Percentiles rank a stretch among this genome's conserved stretches.
phyloP scores from a whole-genome alignment of 2,888 invertebrate species.

The Ametastegia equiseti region DNA sequence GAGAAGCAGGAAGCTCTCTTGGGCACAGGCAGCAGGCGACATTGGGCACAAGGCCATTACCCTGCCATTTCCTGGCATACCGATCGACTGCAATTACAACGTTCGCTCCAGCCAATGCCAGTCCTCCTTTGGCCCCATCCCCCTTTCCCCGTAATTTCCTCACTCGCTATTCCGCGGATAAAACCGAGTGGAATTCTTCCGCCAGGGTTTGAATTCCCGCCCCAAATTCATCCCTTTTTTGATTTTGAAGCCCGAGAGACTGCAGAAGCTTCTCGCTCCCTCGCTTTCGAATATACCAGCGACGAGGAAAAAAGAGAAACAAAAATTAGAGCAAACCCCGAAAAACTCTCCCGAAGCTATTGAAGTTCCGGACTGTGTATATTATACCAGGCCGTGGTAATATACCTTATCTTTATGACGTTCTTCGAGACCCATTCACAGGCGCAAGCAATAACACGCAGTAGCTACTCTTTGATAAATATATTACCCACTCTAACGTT shows the following conservation, averaged over 20 bases:
- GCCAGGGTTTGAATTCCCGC: neutral
- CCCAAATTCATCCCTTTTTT: conserved; percentile 9
- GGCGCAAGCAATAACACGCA: conserved; percentile 25
- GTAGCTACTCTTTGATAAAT: conserved; percentile 11
- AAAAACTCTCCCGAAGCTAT: neutral
- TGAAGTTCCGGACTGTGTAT: neutral
- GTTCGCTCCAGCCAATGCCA: neutral
- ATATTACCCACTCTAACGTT: neutral
- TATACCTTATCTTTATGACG: conserved; percentile 34
- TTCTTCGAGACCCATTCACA: conserved; percentile 27
- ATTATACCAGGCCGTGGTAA: neutral
- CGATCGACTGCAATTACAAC: conserved; percentile 44
- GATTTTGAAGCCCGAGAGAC: neutral
- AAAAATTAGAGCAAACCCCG: too few species aligned
- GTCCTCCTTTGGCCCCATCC: neutral
- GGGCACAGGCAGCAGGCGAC: conserved; percentile 23
- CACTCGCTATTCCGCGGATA: conserved; percentile 22
- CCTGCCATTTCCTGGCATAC: conserved; percentile 44
- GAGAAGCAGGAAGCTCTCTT: conserved; percentile 36
- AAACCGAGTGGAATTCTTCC: conserved; percentile 23
- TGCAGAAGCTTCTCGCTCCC: too few species aligned
- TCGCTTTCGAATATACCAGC: neutral
- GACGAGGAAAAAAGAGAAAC: neutral
- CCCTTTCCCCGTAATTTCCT: neutral
- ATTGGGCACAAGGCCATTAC: conserved; percentile 39